Base-by-base conservation (phyloP, 2,113 vertebrate genomes). In the Solea senegalensis region DNA sequence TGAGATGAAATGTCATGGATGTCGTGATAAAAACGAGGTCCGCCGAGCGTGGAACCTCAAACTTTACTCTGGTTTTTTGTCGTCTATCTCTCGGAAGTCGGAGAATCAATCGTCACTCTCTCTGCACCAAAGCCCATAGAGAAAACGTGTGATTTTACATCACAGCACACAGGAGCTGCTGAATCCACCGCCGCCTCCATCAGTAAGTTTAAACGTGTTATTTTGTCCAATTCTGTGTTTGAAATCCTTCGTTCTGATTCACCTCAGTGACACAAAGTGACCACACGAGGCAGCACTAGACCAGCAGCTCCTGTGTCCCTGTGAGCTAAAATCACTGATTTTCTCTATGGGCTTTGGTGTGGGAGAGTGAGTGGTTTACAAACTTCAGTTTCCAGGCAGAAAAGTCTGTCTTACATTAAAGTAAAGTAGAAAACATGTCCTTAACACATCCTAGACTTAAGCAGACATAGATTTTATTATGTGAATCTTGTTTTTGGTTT, bases 1-100 rank as follows among this genome's bases (percentile, higher is more conserved):
- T 40, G 59, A 72, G 73, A 91, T n/a, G n/a, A 91, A 90, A 92
- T 90, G 85, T 86, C 84, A 89, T 5, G n/a, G 69, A 56, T 41
- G 62, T 65, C 50, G 65, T 67, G 83, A 85, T 74, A 51, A 80
- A 76, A 78, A 26, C 0, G 16, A 74, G 59, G 69, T 67, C 54
- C 11, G 58, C 10, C 0, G 9, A n/a, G 39, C 9, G 16, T 9
- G 53, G 45, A 64, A 76, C 7, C 0, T 1, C 0, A 39, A 8
- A 48, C 8, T 9, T 16, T 39, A 8, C 1, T 40, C 6, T 15
- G 9, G 14, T 2, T 51, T 15, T 67, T 60, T 48, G 45, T 13
- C 45, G 12, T 48, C 1, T 48, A 14, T 14, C 11, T 5, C 4
- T 48, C 14, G 11, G 11, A 13, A 48, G 21, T 21, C 21, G 21